Conservation (phyloP, 2,113 vertebrate species). For the Gymnogyps californianus region DNA sequence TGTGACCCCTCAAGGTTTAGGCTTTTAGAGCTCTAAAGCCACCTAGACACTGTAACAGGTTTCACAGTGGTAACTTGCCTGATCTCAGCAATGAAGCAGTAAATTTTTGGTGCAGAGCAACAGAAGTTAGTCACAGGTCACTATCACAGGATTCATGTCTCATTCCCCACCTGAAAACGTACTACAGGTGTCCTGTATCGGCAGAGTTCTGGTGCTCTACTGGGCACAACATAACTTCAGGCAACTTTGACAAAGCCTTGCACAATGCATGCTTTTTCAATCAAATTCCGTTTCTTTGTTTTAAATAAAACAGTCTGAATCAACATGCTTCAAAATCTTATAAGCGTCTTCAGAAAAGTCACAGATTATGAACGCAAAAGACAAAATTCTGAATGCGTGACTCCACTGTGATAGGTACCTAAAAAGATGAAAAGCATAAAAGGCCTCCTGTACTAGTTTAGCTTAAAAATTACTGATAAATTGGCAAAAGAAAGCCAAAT, state of each 20-base stretch:
- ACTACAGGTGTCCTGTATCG: background rate
- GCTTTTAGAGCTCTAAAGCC: background rate
- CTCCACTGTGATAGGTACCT: background rate
- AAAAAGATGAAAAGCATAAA: background rate
- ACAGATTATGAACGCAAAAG: conserved; percentile 23
- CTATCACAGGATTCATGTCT: background rate
- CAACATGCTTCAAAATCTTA: conserved; percentile 34
- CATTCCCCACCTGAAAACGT: background rate
- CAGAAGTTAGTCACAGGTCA: background rate
- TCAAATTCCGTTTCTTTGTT: conserved; percentile 1
- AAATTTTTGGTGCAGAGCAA: background rate
- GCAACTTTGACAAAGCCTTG: background rate
- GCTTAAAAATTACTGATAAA: background rate
- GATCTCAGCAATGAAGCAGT: background rate
- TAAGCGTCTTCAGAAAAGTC: conserved; percentile 9
- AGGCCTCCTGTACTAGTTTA: background rate
- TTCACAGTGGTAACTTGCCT: background rate
- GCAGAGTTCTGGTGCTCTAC: background rate
- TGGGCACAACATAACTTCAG: background rate
- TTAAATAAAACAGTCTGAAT: conserved; percentile 43
- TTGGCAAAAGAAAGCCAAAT: background rate
- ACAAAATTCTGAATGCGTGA: background rate
- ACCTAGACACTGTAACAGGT: background rate
- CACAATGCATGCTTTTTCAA: background rate
- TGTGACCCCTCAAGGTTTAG: background rate